These are phyloP conservation scores for Rachycentron canadum DNA, from an alignment of 2,797 vertebrate species.

Conservation along the genomic window DNA sequence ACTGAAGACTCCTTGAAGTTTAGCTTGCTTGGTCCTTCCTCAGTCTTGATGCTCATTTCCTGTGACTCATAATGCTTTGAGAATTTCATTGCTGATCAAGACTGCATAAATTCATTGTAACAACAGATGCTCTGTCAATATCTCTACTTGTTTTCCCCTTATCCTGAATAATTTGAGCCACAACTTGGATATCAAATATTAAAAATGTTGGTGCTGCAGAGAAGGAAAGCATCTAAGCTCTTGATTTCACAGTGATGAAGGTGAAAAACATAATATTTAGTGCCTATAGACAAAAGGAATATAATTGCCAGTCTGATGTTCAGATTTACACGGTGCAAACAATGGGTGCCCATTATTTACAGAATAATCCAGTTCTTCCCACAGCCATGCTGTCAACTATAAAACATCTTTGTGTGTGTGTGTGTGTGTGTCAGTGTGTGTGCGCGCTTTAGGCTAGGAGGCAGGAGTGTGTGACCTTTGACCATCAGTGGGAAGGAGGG, in stretches of 20 bases:
- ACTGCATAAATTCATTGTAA: conserved; percentile 24
- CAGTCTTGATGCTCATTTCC: conserved; percentile 28
- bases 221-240: not conserved
- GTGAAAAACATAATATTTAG: conserved; percentile 15
- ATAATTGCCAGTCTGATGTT: conserved; percentile 1
- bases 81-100: conserved; percentile 22
- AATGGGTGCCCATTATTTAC: conserved; percentile 9
- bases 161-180: not conserved
- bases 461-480: conserved; percentile 40
- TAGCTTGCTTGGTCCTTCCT: conserved; percentile 51
- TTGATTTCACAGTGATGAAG: conserved; percentile 25
- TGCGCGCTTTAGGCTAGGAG: conserved; percentile 12
- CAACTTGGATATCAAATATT: conserved; percentile 1
- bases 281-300: conserved; percentile 1
- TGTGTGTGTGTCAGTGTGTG: conserved; percentile 11
- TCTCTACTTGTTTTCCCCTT: not conserved
- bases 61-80: conserved; percentile 30
- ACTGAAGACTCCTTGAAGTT: conserved; percentile 58
- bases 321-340: conserved; percentile 2
- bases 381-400: conserved; percentile 9
- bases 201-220: not conserved
- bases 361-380: conserved; percentile 15
- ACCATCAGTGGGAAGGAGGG: conserved; percentile 23
- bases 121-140: conserved; percentile 7
- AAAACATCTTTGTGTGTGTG: conserved; percentile 29